Base-by-base conservation (phyloP, 2,113 vertebrate species). In the Triplophysa rosa region DNA sequence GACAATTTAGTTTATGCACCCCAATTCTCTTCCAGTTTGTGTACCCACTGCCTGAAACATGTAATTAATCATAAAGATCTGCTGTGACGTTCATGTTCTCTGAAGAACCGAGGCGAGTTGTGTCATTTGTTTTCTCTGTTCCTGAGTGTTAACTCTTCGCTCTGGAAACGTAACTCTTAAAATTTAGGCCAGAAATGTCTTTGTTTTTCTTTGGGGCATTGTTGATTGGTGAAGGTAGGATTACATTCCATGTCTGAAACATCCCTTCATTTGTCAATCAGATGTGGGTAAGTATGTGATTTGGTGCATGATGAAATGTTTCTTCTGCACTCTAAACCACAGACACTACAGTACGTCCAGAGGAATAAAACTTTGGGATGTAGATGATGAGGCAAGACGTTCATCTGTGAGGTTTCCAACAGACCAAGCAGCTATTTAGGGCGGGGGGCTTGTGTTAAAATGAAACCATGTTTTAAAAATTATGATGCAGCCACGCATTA, bases 21-120 rank as follows among this genome's bases (percentile, higher is more conserved):
- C 23, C 13, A 11, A 13, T 75, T 40, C 66, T 72, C 21, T 78
- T 29, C 17, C 40, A 67, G 21, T 42, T 81, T 80, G 52, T 67
- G 77, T 80, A 74, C 82, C 73, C 70, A 75, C 13, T 80, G 78
- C 65, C 54, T 80, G 80, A 86, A 87, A 87, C 76, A 80, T 64
- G 67, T 80, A 81, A 88, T 89, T 86, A 85, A 85, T 90, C 84
- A 87, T 85, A 54, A 76, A 69, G 80, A 87, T 86, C 70, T 78
- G 78, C 58, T 85, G 87, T 85, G 84, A 89, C 80, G 83, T 67
- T 83, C 37, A 26, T 61, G 40, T 67, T 75, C 17, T 26, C 49
- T 58, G 56, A 76, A 68, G 67, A 79, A 72, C 40, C 77, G 67
- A 49, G 37, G n/a, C 24, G 79, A 13, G 76, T 64, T 26, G 70